Evolutionary conservation across 2,113 vertebrate species (phyloP).

Genomic region (Nannospalax galili): DNA sequence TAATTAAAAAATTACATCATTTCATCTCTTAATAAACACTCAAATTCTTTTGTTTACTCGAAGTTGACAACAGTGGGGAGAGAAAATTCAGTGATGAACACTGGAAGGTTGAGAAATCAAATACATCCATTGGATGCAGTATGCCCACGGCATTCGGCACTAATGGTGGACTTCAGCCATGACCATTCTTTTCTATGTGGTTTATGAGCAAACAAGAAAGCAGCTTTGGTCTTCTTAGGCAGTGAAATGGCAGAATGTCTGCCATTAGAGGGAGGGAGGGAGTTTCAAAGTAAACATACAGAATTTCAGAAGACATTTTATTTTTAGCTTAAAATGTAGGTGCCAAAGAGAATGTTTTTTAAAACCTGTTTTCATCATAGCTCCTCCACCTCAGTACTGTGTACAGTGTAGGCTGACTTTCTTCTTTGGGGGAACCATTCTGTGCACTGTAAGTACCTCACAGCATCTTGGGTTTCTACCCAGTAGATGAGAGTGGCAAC

Average conservation of each 20-base stretch:
- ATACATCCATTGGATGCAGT: too few relatives aligned
- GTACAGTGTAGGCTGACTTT: not conserved
- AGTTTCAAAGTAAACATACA: not conserved
- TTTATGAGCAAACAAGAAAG: not conserved
- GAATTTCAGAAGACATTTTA: not conserved
- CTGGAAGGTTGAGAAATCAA: too few relatives aligned
- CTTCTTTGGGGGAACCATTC: not conserved
- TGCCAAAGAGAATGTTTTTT: not conserved
- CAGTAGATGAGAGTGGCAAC: not conserved
- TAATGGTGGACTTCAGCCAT: not conserved
- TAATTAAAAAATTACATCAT: not conserved
- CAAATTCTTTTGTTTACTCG: not conserved
- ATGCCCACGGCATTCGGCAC: too few relatives aligned
- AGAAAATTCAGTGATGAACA: not conserved
- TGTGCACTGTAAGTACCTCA: not conserved
- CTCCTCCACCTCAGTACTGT: not conserved
- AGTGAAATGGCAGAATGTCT: not conserved
- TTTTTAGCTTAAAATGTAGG: not conserved
- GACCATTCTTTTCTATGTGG: not conserved
- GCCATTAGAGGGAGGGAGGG: not conserved
- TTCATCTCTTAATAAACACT: slow-evolving; percentile 42
- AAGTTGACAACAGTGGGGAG: not conserved
- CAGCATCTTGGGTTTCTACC: not conserved
- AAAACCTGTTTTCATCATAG: not conserved
- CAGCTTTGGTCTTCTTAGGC: not conserved